phyloP scores from a whole-genome alignment of 2,888 invertebrate genomes.

The Anorthoa munda region DNA sequence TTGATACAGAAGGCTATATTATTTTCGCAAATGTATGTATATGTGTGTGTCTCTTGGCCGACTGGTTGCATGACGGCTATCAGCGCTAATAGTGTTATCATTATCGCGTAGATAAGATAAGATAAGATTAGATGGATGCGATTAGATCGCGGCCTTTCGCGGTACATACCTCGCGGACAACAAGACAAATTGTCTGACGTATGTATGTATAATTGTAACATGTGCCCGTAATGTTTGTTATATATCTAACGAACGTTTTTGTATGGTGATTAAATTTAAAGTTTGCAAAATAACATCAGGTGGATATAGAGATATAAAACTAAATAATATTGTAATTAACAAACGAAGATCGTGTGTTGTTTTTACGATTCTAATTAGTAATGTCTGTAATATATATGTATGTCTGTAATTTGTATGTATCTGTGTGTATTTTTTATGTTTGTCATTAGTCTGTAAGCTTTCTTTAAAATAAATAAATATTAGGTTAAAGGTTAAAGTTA shows the following conservation, averaged over 20 bases:
- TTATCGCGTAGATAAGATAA: slow-evolving; percentile 19
- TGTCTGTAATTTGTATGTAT: too few species aligned
- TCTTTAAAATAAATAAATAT: too few species aligned
- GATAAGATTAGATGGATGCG: slow-evolving; percentile 48
- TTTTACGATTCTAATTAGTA: background rate
- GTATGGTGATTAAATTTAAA: background rate
- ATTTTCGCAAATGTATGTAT: slow-evolving; percentile 15
- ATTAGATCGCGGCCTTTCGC: slow-evolving; percentile 23
- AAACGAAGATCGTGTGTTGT: background rate
- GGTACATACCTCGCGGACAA: background rate
- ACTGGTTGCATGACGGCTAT: slow-evolving; percentile 10
- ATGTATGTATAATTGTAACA: background rate
- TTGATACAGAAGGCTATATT: slow-evolving; percentile 27
- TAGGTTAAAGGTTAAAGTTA: background rate
- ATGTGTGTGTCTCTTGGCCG: background rate
- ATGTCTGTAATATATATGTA: background rate
- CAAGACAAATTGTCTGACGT: slow-evolving; percentile 32
- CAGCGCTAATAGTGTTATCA: slow-evolving; percentile 40
- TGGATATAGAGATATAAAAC: background rate
- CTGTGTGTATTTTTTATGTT: too few species aligned
- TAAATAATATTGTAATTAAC: background rate
- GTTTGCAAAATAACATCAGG: background rate
- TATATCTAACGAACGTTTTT: background rate
- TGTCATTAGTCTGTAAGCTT: too few species aligned
- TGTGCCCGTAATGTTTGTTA: background rate